Evolutionary conservation across 2,888 invertebrate genomes (phyloP).

Genomic region (Dasypogon diadema): DNA sequence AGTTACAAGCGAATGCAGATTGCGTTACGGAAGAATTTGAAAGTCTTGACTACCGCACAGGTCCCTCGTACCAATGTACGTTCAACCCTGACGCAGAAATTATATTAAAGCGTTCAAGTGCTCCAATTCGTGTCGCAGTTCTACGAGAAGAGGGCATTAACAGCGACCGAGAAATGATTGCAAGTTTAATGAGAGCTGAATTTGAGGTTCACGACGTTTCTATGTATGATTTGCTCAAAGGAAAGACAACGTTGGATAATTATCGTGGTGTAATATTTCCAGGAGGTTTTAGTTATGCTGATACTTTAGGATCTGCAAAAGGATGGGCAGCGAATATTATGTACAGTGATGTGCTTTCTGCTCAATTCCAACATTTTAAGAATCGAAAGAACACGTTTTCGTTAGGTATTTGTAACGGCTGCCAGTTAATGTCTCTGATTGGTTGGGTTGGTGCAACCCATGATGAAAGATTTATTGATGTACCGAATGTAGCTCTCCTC

Average conservation of each 20-base stretch:
- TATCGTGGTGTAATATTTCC: conserved; percentile 95
- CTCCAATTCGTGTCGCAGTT: conserved; percentile 83
- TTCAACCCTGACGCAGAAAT: conserved; percentile 75
- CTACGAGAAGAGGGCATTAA: conserved; percentile 94
- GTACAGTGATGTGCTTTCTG: conserved; percentile 80
- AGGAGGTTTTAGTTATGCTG: conserved; percentile 98
- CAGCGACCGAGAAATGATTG: conserved; percentile 98
- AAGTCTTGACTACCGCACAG: conserved; percentile 76
- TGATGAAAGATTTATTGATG: conserved; percentile 61
- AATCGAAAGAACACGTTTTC: conserved; percentile 88
- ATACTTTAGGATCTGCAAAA: conserved; percentile 96
- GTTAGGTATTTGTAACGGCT: conserved; percentile 98
- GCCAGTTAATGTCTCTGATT: conserved; percentile 93
- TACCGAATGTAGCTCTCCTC: conserved; percentile 78
- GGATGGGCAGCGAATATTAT: conserved; percentile 96
- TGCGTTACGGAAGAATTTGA: conserved; percentile 86
- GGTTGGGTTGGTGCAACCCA: conserved; percentile 83
- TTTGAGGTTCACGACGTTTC: conserved; percentile 94
- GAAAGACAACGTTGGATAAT: conserved; percentile 78
- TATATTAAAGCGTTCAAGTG: conserved; percentile 64
- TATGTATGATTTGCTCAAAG: conserved; percentile 88
- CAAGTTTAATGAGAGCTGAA: conserved; percentile 86
- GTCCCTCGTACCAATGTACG: conserved; percentile 79
- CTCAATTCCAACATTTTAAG: conserved; percentile 84
- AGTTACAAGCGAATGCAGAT: conserved; percentile 82